Evolutionary conservation across 2,797 vertebrate species (phyloP).

Genomic region (Loris lydekkerianus): DNA sequence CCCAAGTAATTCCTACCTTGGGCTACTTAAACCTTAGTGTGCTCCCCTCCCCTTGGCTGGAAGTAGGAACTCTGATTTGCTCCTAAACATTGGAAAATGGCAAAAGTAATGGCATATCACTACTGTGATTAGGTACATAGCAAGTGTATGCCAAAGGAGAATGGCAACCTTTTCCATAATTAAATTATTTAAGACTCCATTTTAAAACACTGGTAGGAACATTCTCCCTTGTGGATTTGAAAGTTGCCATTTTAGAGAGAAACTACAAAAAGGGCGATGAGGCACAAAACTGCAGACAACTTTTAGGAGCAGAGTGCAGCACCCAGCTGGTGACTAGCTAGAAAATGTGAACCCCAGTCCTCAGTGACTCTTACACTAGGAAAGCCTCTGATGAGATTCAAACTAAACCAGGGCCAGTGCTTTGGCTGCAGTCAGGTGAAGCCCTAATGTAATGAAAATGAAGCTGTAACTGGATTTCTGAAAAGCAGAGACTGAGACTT

Average conservation of each 20-base stretch:
- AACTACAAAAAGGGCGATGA: background rate
- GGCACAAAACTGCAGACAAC: background rate
- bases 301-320: fast-evolving
- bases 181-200: background rate
- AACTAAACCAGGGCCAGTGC: background rate
- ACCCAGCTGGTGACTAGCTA: fast-evolving
- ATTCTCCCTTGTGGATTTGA: background rate
- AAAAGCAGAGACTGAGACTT: background rate
- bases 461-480: background rate
- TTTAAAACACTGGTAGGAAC: background rate
- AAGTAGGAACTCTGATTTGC: background rate
- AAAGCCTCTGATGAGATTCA: background rate
- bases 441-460: background rate
- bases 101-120: background rate
- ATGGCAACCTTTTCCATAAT: no score
- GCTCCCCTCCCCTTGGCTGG: background rate
- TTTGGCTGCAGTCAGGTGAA: background rate
- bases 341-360: background rate
- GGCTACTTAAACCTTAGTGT: background rate
- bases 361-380: background rate
- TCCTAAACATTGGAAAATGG: background rate
- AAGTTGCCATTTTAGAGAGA: background rate
- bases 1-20: background rate
- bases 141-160: background rate
- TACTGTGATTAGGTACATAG: background rate